A percentile compares a stretch with the other conserved stretches of the same genome.
Evolutionary conservation across 2,888 invertebrate genomes (phyloP).

Genomic region (Odontocerum albicorne): DNA sequence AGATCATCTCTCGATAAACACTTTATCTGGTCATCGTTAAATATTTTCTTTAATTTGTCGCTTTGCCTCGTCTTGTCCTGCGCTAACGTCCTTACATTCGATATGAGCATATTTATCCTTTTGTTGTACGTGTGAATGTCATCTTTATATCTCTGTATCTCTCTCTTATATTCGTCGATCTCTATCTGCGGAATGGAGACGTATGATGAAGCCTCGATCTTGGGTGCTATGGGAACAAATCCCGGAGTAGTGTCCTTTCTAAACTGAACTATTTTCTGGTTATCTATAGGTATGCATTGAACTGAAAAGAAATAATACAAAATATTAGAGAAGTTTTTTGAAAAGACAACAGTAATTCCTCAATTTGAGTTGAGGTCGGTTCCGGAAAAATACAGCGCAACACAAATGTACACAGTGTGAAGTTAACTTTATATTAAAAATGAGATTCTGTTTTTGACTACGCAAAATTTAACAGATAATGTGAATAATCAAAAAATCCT

Average conservation of each 20-base stretch:
- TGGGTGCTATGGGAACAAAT: conserved; percentile 15
- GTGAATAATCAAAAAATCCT: too few relatives aligned
- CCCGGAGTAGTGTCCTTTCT: conserved; percentile 1
- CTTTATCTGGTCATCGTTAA: conserved; percentile 16
- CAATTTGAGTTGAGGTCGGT: too few relatives aligned
- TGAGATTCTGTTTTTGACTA: too few relatives aligned
- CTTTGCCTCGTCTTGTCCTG: conserved; percentile 7
- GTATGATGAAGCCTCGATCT: conserved; percentile 7
- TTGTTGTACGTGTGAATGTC: conserved; percentile 4
- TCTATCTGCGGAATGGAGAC: conserved; percentile 13
- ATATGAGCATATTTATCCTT: conserved; percentile 1
- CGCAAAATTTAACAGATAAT: too few relatives aligned
- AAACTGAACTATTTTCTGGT: not conserved
- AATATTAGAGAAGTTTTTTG: too few relatives aligned
- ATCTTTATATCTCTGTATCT: conserved; percentile 12
- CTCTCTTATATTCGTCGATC: conserved; percentile 16
- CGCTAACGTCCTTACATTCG: conserved; percentile 10
- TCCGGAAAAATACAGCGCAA: too few relatives aligned
- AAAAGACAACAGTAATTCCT: too few relatives aligned
- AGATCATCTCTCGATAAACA: not conserved
- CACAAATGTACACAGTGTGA: too few relatives aligned
- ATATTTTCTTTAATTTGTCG: conserved; percentile 10
- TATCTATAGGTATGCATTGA: not conserved
- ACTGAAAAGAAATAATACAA: conserved; percentile 4
- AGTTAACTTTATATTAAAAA: too few relatives aligned